Conservation (phyloP, 2,888 invertebrate genomes). For the Periphyllus acericola region DNA sequence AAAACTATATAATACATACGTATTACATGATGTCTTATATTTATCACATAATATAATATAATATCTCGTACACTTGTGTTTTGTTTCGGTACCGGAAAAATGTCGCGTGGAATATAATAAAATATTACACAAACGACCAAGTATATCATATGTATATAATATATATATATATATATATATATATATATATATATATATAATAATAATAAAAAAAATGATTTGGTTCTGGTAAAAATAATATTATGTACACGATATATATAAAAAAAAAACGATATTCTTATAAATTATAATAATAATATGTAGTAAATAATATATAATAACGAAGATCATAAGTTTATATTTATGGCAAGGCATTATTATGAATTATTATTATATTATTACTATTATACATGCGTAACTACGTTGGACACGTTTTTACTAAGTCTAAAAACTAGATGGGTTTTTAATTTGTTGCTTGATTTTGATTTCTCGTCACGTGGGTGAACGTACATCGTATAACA, state of each 20-base stretch:
- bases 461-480: not conserved
- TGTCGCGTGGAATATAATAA: constrained; percentile 13
- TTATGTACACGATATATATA: constrained; percentile 25
- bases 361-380: constrained; percentile 5
- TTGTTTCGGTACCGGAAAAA: not conserved
- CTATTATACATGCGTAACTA: not conserved
- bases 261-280: constrained; percentile 29
- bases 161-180: not conserved
- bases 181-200: not conserved
- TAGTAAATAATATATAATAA: constrained; percentile 29
- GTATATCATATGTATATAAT: not conserved
- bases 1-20: constrained; percentile 5
- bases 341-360: constrained; percentile 30
- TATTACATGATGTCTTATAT: no score
- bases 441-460: not conserved
- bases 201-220: constrained; percentile 18
- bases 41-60: constrained; percentile 8
- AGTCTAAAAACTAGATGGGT: constrained; percentile 4
- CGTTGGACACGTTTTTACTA: not conserved
- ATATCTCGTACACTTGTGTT: not conserved
- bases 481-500: not conserved
- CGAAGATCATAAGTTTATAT: constrained; percentile 46
- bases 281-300: constrained; percentile 13
- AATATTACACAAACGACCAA: constrained; percentile 2
- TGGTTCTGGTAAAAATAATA: constrained; percentile 36